Percentiles rank a stretch among this genome's conserved stretches.
These are phyloP conservation scores for Aplysina aerophoba DNA, from an alignment of 37 sponge, comb jelly and placozoan genomes.

Conservation along the genomic window DNA sequence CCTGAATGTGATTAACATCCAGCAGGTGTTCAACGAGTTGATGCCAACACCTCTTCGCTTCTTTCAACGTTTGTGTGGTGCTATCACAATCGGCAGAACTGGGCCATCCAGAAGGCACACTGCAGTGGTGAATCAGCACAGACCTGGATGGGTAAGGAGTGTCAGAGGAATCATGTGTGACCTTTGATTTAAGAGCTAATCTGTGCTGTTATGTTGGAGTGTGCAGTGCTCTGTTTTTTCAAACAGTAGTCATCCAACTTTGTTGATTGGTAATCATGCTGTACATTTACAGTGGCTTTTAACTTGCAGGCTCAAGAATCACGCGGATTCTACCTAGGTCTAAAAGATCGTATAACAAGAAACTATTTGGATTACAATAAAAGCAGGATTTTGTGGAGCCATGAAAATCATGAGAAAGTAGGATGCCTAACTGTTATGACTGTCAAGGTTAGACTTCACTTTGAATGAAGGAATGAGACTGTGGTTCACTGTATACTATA, in stretches of 20 bases:
- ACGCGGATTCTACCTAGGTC: slow-evolving; percentile 41
- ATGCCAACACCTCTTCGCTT: no score
- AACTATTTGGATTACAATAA: slow-evolving; percentile 35
- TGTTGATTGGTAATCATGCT: neutral
- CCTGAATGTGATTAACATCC: no score
- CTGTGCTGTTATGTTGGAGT: no score
- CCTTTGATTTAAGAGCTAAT: no score
- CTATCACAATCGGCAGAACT: no score
- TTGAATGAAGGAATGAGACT: neutral
- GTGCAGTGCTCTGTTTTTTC: no score
- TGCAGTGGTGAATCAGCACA: no score
- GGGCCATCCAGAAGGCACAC: no score
- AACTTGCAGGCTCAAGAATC: neutral
- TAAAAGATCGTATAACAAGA: slow-evolving; percentile 59
- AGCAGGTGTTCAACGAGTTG: no score
- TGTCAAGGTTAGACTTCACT: slow-evolving; percentile 49
- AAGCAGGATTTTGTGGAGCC: slow-evolving; percentile 60
- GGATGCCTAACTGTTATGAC: slow-evolving; percentile 64
- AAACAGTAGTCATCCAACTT: neutral
- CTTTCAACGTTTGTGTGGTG: no score
- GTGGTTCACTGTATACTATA: neutral
- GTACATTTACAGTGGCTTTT: neutral
- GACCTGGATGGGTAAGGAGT: no score
- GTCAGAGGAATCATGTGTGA: no score
- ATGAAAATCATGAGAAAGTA: slow-evolving; percentile 48